Conservation (phyloP, 2,797 vertebrate genomes). For the Carcharodon carcharias region DNA sequence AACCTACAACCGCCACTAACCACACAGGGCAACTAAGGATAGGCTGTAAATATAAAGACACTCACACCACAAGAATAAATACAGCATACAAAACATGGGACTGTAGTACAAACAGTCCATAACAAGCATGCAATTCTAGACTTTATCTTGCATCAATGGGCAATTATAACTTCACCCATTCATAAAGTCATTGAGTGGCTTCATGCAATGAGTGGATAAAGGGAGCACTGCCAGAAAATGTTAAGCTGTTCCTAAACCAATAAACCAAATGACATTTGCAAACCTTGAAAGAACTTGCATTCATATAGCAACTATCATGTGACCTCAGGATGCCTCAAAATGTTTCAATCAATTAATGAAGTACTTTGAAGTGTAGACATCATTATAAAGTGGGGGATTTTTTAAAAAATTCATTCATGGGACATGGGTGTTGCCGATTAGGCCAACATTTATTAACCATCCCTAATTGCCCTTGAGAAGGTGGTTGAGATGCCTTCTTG, state of each 20-base stretch:
- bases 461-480: too few relatives aligned
- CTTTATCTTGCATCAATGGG: not conserved
- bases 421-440: too few relatives aligned
- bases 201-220: not conserved
- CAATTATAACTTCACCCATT: not conserved
- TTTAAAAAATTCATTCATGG: too few relatives aligned
- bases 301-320: not conserved
- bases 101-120: not conserved
- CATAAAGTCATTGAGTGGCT: not conserved
- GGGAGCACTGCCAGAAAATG: not conserved
- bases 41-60: not conserved
- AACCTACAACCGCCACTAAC: not conserved
- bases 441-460: too few relatives aligned
- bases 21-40: not conserved
- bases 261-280: not conserved
- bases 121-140: not conserved
- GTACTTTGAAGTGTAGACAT: not conserved
- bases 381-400: not conserved
- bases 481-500: too few relatives aligned
- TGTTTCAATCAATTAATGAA: not conserved
- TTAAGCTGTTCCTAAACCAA: not conserved
- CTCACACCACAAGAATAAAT: not conserved
- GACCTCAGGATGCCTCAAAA: not conserved
- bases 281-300: not conserved
- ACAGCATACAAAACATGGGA: not conserved